Percentiles rank a stretch among this genome's conserved stretches.
These are phyloP conservation scores for Pterocles gutturalis DNA, from an alignment of 2,113 vertebrate species.

Conservation along the genomic window DNA sequence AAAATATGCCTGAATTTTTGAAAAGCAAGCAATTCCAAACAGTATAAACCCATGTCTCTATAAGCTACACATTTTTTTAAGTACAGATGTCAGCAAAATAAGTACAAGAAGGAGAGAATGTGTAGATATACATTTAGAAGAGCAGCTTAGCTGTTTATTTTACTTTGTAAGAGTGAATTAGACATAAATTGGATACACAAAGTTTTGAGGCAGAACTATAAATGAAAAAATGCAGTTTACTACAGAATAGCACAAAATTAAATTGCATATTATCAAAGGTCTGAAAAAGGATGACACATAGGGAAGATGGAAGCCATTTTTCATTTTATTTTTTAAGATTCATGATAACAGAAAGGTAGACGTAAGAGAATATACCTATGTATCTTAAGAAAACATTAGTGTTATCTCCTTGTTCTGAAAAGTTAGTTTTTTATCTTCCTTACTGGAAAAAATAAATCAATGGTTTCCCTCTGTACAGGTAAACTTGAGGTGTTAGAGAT, in stretches of 20 bases:
- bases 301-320: neutral
- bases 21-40: neutral
- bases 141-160: neutral
- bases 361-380: neutral
- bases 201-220: neutral
- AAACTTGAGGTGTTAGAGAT: conserved; percentile 31
- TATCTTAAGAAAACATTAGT: conserved; percentile 4
- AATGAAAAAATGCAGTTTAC: neutral
- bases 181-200: neutral
- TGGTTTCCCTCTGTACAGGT: conserved; percentile 34
- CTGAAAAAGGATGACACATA: neutral
- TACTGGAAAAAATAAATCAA: neutral
- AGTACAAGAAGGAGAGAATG: neutral
- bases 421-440: conserved; percentile 30
- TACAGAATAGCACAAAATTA: neutral
- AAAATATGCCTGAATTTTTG: neutral
- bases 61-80: conserved; percentile 14
- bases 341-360: neutral
- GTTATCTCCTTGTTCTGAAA: conserved; percentile 34
- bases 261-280: neutral
- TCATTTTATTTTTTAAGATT: conserved; percentile 28
- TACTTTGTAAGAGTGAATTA: neutral
- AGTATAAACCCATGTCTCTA: neutral
- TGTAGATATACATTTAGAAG: neutral
- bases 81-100: neutral